Percentiles rank a stretch among this genome's conserved stretches.
These are phyloP conservation scores for Rhimphoctona megacephalus DNA, from an alignment of 2,888 invertebrate genomes.

Conservation along the genomic window DNA sequence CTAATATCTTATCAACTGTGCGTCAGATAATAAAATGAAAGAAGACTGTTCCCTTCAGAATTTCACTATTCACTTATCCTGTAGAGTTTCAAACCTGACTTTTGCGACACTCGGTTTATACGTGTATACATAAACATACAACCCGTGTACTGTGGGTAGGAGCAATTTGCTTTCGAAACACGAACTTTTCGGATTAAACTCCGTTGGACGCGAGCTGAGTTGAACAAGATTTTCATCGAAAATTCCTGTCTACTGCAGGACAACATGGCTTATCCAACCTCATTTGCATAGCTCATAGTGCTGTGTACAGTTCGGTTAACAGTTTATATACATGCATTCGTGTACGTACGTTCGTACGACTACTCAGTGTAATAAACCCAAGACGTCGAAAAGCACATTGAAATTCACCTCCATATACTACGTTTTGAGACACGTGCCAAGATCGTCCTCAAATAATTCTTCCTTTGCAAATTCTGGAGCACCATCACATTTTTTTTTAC, in stretches of 20 bases:
- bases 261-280: neutral
- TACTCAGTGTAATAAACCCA: neutral
- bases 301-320: neutral
- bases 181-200: slow-evolving; percentile 57
- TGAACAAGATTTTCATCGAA: slow-evolving; percentile 28
- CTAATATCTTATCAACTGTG: neutral
- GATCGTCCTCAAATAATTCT: neutral
- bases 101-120: neutral
- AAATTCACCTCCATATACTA: neutral
- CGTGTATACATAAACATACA: neutral
- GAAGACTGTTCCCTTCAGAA: neutral
- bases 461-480: neutral
- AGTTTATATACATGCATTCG: neutral
- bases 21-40: neutral
- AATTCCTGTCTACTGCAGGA: slow-evolving; percentile 19
- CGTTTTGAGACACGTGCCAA: neutral
- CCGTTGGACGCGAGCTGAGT: slow-evolving; percentile 16
- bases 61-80: neutral
- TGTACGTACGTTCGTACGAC: neutral
- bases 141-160: neutral
- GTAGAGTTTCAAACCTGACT: neutral
- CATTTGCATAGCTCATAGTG: neutral
- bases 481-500: neutral
- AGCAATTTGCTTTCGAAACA: slow-evolving; percentile 46
- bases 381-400: neutral